These are phyloP conservation scores for Muscicapa striata DNA, from an alignment of 2,797 vertebrate genomes.

Conservation along the genomic window DNA sequence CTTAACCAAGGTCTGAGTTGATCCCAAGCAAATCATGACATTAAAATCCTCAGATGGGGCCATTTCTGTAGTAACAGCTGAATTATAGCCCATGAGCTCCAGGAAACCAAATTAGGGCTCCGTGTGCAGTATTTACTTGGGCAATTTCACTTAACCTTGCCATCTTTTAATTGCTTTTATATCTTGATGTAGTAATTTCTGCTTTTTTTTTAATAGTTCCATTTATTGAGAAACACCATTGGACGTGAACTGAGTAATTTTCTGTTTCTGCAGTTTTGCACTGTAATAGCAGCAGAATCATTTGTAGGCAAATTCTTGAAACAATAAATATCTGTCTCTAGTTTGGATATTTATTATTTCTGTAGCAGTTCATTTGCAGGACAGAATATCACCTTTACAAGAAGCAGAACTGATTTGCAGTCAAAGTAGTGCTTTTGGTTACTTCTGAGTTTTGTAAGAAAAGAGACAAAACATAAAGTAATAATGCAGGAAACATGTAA, in stretches of 20 bases:
- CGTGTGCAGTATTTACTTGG: neutral
- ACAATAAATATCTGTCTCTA: neutral
- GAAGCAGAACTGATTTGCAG: neutral
- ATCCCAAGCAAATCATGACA: neutral
- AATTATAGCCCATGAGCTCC: neutral
- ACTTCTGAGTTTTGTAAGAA: neutral
- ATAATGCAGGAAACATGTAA: neutral
- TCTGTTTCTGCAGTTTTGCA: neutral
- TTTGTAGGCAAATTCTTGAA: neutral
- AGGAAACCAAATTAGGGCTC: conserved; percentile 16
- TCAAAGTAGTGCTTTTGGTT: neutral
- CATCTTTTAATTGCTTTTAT: conserved; percentile 34
- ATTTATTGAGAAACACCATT: neutral
- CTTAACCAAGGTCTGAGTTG: neutral
- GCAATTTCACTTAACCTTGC: conserved; percentile 43
- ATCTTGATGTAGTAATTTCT: conserved; percentile 17
- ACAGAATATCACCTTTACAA: neutral
- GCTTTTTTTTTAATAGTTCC: neutral
- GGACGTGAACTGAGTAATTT: neutral
- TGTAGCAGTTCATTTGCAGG: neutral
- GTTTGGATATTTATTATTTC: neutral
- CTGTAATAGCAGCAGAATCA: neutral
- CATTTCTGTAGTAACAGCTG: neutral
- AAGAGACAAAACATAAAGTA: neutral
- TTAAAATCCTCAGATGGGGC: neutral